Conservation (phyloP, 92 coral and sea anemone genomes). For the Actinernus sp. region DNA sequence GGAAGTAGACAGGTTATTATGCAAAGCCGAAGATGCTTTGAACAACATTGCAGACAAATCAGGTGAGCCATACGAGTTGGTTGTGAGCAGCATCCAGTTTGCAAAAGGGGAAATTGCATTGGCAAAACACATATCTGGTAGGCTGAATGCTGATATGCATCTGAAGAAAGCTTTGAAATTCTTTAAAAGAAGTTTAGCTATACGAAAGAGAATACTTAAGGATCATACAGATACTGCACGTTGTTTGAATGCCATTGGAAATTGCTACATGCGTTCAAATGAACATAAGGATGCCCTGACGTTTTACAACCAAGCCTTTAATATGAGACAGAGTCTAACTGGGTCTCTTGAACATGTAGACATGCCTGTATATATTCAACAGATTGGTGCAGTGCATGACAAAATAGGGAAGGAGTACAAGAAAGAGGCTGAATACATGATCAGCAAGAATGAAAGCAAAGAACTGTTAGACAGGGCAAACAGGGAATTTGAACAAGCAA, state of each 20-base stretch:
- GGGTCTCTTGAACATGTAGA: conserved; percentile 50
- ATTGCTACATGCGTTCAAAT: conserved; percentile 25
- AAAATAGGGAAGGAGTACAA: conserved; percentile 2
- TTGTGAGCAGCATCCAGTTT: conserved; percentile 7
- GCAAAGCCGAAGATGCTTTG: conserved; percentile 7
- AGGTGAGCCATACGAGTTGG: neutral
- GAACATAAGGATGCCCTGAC: conserved; percentile 25
- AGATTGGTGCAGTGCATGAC: conserved; percentile 58
- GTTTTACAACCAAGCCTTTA: conserved; percentile 35
- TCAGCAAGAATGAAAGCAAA: neutral
- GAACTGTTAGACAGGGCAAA: neutral
- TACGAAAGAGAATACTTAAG: conserved; percentile 7
- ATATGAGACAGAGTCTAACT: conserved; percentile 46
- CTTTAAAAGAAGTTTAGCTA: conserved; percentile 2
- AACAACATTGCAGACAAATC: conserved; percentile 5
- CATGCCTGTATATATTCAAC: conserved; percentile 46
- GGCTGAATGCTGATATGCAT: neutral
- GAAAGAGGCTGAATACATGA: conserved; percentile 9
- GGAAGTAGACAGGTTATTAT: conserved; percentile 5
- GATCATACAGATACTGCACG: conserved; percentile 60
- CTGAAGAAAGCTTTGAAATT: neutral
- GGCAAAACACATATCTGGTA: neutral
- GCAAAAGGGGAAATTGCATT: conserved; percentile 12
- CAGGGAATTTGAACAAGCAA: conserved; percentile 6
- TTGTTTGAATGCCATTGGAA: conserved; percentile 58